A percentile compares a stretch with the other conserved stretches of the same genome.
These are phyloP conservation scores for Papilio dardanus DNA, from an alignment of 1,140 invertebrate species.

Conservation along the genomic window DNA sequence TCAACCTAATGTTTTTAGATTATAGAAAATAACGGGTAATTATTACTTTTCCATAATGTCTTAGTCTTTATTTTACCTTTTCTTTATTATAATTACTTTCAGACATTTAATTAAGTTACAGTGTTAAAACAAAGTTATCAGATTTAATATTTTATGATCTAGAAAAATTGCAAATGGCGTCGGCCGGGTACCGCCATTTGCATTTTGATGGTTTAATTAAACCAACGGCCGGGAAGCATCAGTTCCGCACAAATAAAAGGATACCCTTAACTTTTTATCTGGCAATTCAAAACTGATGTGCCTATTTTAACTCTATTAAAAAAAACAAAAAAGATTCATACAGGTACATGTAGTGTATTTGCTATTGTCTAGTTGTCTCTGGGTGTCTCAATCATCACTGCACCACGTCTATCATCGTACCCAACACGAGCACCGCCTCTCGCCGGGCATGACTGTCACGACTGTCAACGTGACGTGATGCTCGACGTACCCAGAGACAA, in stretches of 20 bases:
- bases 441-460: too few relatives aligned
- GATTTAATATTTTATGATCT: conserved; percentile 10
- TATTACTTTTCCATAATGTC: too few relatives aligned
- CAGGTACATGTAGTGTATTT: too few relatives aligned
- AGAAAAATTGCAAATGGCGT: conserved; percentile 20
- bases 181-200: conserved; percentile 1
- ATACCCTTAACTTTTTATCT: neutral
- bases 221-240: neutral
- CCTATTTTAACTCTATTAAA: neutral
- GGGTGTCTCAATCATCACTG: too few relatives aligned
- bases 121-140: neutral
- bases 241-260: neutral
- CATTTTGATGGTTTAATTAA: conserved; percentile 15
- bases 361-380: too few relatives aligned
- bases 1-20: too few relatives aligned
- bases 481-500: too few relatives aligned
- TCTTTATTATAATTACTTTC: neutral
- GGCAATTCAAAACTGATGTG: neutral
- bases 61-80: neutral
- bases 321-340: neutral
- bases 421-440: too few relatives aligned
- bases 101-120: neutral
- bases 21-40: too few relatives aligned
- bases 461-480: too few relatives aligned
- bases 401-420: too few relatives aligned